Percentiles rank a stretch among this genome's conserved stretches.
phyloP scores from a whole-genome alignment of 92 coral and sea anemone genomes.

The Metridium senile region DNA sequence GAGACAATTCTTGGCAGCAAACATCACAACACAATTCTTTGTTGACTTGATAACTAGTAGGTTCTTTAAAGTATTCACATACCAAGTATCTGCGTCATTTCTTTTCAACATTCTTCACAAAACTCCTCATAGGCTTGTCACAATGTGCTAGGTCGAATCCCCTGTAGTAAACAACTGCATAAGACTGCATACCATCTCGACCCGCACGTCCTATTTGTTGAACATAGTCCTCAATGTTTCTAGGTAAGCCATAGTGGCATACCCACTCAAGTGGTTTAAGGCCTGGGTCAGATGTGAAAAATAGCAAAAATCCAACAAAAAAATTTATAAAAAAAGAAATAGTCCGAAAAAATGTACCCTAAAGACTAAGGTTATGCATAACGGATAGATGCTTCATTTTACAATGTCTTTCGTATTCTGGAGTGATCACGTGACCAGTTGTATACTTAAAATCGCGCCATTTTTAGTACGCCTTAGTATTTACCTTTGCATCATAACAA shows the following conservation, averaged over 20 bases:
- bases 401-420: too few relatives aligned
- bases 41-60: not conserved
- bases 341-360: too few relatives aligned
- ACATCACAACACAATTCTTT: slow-evolving; percentile 46
- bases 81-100: slow-evolving; percentile 43
- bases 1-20: slow-evolving; percentile 8
- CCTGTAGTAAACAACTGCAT: slow-evolving; percentile 28
- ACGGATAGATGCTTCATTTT: too few relatives aligned
- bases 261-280: too few relatives aligned
- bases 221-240: slow-evolving; percentile 42
- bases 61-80: slow-evolving; percentile 29
- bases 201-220: slow-evolving; percentile 60
- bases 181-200: slow-evolving; percentile 52
- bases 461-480: too few relatives aligned
- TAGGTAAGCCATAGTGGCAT: slow-evolving; percentile 49
- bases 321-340: too few relatives aligned
- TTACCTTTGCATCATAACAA: too few relatives aligned
- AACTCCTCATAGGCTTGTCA: slow-evolving; percentile 46
- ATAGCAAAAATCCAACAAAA: too few relatives aligned
- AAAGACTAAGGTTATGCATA: too few relatives aligned
- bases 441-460: too few relatives aligned
- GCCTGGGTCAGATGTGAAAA: too few relatives aligned
- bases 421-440: too few relatives aligned
- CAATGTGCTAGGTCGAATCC: slow-evolving; percentile 58
- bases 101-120: slow-evolving; percentile 33